A percentile compares a stretch with the other conserved stretches of the same genome.
Conservation (phyloP, 2,797 vertebrate genomes). For the Octomys mimax region DNA sequence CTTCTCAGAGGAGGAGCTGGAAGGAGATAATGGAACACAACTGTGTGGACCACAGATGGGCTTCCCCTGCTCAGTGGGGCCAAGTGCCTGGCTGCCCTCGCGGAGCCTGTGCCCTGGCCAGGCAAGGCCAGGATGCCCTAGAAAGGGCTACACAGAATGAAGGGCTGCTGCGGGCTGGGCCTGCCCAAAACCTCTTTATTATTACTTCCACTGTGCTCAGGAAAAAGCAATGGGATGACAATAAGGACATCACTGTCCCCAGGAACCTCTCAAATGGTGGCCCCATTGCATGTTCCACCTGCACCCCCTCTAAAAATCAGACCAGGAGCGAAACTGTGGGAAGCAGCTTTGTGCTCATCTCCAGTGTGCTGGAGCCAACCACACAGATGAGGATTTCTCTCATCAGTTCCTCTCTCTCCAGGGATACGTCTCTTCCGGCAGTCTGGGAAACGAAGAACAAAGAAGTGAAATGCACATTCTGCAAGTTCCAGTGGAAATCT, state of each 20-base stretch:
- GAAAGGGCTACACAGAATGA: not conserved
- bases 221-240: not conserved
- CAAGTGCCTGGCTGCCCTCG: not conserved
- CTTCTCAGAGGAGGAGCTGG: constrained; percentile 62
- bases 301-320: not conserved
- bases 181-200: not conserved
- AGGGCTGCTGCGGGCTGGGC: accelerated
- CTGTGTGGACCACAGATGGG: constrained; percentile 61
- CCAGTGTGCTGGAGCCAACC: not conserved
- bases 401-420: not conserved
- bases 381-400: not conserved
- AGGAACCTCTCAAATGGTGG: not conserved
- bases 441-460: constrained; percentile 39
- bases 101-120: not conserved
- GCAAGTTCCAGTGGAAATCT: constrained; percentile 43
- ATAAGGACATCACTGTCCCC: accelerated
- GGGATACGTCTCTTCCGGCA: not conserved
- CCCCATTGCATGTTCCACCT: not conserved
- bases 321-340: not conserved
- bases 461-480: constrained; percentile 47
- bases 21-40: constrained; percentile 60
- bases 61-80: not conserved
- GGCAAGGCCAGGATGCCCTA: not conserved
- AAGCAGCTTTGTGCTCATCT: not conserved
- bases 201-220: not conserved